phyloP scores from a whole-genome alignment of 30 jellyfish, hydroid and myxozoan genomes.

The Hydra vulgaris region DNA sequence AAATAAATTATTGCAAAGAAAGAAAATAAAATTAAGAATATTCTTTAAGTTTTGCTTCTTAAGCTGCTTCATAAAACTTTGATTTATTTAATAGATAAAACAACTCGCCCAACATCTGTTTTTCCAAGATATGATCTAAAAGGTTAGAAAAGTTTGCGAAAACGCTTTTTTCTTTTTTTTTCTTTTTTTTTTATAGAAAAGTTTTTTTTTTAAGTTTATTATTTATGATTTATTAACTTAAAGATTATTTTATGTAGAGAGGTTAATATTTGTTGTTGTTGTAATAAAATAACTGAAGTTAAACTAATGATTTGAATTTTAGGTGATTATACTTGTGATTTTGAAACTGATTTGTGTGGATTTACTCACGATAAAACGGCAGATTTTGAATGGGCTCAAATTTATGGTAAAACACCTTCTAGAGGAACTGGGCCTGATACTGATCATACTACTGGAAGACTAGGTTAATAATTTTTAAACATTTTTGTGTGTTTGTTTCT shows the following conservation, averaged over 20 bases:
- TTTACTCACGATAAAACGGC: conserved; percentile 52
- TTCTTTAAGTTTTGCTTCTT: too few species aligned
- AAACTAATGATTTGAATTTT: too few species aligned
- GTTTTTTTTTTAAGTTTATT: background rate
- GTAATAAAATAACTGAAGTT: too few species aligned
- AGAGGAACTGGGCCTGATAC: conserved; percentile 73
- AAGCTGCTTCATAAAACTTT: too few species aligned
- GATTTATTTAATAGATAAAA: conserved; percentile 26
- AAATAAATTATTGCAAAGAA: background rate
- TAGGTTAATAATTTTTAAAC: conserved; percentile 35
- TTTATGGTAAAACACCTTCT: conserved; percentile 66
- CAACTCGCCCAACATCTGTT: conserved; percentile 47
- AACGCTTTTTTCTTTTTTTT: background rate
- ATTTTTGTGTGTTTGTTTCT: background rate
- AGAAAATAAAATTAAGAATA: too few species aligned
- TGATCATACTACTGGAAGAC: conserved; percentile 75
- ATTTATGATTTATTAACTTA: too few species aligned
- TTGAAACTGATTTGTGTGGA: conserved; percentile 55
- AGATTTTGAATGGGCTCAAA: conserved; percentile 56
- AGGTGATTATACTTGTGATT: conserved; percentile 51
- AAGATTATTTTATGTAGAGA: too few species aligned
- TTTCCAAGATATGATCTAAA: conserved; percentile 28
- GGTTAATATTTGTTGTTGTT: too few species aligned
- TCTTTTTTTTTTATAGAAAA: background rate
- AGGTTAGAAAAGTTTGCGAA: conserved; percentile 16